A percentile compares a stretch with the other conserved stretches of the same genome.
phyloP scores from a whole-genome alignment of 1,140 invertebrate genomes.

The Drosophila simulans region DNA sequence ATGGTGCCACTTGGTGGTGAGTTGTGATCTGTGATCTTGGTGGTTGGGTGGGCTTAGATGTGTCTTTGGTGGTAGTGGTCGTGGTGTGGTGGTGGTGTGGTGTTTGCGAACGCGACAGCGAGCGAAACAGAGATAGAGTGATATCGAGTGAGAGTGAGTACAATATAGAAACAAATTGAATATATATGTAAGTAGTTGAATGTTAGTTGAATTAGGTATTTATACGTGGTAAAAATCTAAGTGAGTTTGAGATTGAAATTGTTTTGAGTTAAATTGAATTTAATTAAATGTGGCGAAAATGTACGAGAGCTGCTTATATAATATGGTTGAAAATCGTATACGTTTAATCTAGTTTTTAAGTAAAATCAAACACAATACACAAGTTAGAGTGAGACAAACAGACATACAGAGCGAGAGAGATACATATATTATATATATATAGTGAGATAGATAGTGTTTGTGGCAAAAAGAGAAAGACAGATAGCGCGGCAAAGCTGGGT shows the following conservation, averaged over 20 bases:
- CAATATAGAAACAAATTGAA: conserved; percentile 53
- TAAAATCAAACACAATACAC: conserved; percentile 70
- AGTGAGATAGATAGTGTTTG: conserved; percentile 32
- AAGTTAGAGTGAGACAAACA: conserved; percentile 73
- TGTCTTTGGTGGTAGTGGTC: conserved; percentile 27
- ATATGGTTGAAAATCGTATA: conserved; percentile 59
- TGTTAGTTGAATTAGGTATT: conserved; percentile 35
- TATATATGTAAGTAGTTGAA: conserved; percentile 49
- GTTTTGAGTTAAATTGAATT: conserved; percentile 33
- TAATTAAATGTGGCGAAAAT: conserved; percentile 50
- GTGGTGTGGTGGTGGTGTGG: conserved; percentile 48
- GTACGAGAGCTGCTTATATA: conserved; percentile 69
- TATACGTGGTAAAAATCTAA: conserved; percentile 27
- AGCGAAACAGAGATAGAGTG: conserved; percentile 50
- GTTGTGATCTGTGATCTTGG: conserved; percentile 49
- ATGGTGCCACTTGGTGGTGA: conserved; percentile 46
- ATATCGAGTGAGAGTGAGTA: conserved; percentile 59
- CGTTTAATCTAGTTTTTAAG: conserved; percentile 54
- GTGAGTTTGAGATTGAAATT: conserved; percentile 38
- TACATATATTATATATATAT: conserved; percentile 52
- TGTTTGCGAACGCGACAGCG: conserved; percentile 58
- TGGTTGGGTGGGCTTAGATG: conserved; percentile 25
- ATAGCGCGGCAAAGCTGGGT: conserved; percentile 47
- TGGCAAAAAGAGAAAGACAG: conserved; percentile 38
- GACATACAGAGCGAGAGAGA: conserved; percentile 59